Evolutionary conservation across 2,113 vertebrate species (phyloP), one percentile per base, ranked within the genome.

Genomic region (Muntiacus reevesi): DNA sequence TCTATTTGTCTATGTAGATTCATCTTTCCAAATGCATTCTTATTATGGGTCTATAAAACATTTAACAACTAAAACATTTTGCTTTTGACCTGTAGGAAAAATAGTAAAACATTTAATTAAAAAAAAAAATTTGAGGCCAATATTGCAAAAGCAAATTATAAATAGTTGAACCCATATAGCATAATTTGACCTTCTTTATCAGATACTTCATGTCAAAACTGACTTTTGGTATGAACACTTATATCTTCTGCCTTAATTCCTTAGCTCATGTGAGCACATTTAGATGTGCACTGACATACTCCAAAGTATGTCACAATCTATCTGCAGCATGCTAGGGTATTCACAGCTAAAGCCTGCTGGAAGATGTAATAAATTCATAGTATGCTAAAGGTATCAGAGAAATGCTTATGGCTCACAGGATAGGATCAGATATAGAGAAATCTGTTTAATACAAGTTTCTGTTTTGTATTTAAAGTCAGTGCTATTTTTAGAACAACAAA

Each of bases 191-290:
- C 7, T 43, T 96, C 33, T 45, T 47, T 85, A 83, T 25, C 55
- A 78, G 62, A 52, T 78, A 97, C 85, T 79, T 97, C 71, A 91
- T 10, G 15, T 89, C 27, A 57, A 93, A 84, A 95, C 40, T 93
- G 62, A 85, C 47, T 88, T 94, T 97, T 40, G 7, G 33, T 54
- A 71, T 87, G 17, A 88, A 52, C 74, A 81, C 9, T 85, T 81
- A 59, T 78, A 87, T 67, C 6, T 84, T 93, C 33, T 83, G 43
- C 50, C 23, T 94, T 85, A 87, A 79, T 81, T 27, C 57, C 14
- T 57, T 43, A 78, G 43, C 14, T 94, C 27, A 13, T 43, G 23
- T 36, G 11, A 90, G 76, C 45, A 25, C 45, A 19, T 15, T 6
- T 57, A 55, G 60, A 21, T n/a, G 43, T 54, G 30, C 14, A 83